Conservation (phyloP, 1,140 invertebrate genomes). For the Lepidurus packardi region DNA sequence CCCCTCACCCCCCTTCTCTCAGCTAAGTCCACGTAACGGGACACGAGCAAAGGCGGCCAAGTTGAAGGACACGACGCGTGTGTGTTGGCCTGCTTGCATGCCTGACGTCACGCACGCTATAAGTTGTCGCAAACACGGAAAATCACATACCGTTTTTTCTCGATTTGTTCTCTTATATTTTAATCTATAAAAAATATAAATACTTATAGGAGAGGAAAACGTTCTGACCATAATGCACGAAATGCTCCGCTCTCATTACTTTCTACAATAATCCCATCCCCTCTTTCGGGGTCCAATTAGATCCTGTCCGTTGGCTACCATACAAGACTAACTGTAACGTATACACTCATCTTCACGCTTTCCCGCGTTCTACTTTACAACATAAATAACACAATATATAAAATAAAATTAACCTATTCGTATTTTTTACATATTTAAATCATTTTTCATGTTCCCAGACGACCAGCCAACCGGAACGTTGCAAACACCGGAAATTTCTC, state of each 20-base stretch:
- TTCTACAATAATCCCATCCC: no score
- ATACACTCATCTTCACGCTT: not conserved
- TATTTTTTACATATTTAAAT: not conserved
- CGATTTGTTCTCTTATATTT: not conserved
- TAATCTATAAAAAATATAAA: no score
- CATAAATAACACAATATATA: not conserved
- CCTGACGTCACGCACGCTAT: constrained; percentile 4
- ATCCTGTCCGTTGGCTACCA: no score
- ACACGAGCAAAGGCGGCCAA: constrained; percentile 1
- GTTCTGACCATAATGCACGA: no score
- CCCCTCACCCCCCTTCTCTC: not conserved
- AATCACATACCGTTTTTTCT: not conserved
- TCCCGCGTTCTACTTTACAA: not conserved
- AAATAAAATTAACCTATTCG: not conserved
- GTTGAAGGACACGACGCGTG: constrained; percentile 17
- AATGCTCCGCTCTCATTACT: no score
- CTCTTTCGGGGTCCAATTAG: no score
- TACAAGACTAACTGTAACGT: no score
- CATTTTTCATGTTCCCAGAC: not conserved
- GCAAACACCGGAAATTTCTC: constrained; percentile 11
- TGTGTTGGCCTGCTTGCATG: not conserved
- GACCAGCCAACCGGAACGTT: not conserved
- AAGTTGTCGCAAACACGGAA: not conserved
- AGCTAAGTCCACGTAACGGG: constrained; percentile 17
- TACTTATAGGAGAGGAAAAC: no score